A percentile compares a stretch with the other conserved stretches of the same genome.
Evolutionary conservation across 2,888 invertebrate genomes (phyloP).

Genomic region (Spisula subtruncata): DNA sequence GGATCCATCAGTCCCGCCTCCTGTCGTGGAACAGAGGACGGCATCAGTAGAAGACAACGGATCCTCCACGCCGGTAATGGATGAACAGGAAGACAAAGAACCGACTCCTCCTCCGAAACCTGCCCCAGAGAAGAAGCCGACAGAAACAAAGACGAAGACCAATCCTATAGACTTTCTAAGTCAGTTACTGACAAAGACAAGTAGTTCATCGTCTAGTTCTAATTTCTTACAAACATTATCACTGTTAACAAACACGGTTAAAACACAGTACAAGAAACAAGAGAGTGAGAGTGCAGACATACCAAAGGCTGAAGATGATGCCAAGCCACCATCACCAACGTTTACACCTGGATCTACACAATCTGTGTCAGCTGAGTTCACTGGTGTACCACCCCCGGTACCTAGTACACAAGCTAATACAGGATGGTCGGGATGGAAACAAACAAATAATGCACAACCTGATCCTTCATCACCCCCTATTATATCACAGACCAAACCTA

Average conservation of each 20-base stretch:
- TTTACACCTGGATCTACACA: slow-evolving; percentile 39
- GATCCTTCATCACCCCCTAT: slow-evolving; percentile 61
- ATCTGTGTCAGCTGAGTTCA: slow-evolving; percentile 35
- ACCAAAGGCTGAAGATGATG: slow-evolving; percentile 19
- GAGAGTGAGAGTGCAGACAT: slow-evolving; percentile 52
- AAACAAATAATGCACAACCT: slow-evolving; percentile 66
- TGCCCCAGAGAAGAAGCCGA: slow-evolving; percentile 46
- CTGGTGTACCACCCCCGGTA: slow-evolving; percentile 58
- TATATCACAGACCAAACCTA: slow-evolving; percentile 55
- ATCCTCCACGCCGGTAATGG: slow-evolving; percentile 82
- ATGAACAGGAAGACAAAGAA: slow-evolving; percentile 77
- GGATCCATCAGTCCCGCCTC: slow-evolving; percentile 10
- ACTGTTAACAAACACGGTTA: slow-evolving; percentile 79
- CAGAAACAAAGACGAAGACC: slow-evolving; percentile 64
- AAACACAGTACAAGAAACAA: slow-evolving; percentile 75
- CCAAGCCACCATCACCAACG: slow-evolving; percentile 31
- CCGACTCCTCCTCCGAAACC: slow-evolving; percentile 60
- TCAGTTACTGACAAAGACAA: slow-evolving; percentile 81
- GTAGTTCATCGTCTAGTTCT: slow-evolving; percentile 76
- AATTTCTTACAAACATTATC: slow-evolving; percentile 82
- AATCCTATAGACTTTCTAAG: slow-evolving; percentile 85
- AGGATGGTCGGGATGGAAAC: slow-evolving; percentile 82
- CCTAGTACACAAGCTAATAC: slow-evolving; percentile 71
- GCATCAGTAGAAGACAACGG: slow-evolving; percentile 74
- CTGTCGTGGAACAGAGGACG: slow-evolving; percentile 52